Base-by-base conservation (phyloP, 2,888 invertebrate genomes). In the Neoascia interrupta region DNA sequence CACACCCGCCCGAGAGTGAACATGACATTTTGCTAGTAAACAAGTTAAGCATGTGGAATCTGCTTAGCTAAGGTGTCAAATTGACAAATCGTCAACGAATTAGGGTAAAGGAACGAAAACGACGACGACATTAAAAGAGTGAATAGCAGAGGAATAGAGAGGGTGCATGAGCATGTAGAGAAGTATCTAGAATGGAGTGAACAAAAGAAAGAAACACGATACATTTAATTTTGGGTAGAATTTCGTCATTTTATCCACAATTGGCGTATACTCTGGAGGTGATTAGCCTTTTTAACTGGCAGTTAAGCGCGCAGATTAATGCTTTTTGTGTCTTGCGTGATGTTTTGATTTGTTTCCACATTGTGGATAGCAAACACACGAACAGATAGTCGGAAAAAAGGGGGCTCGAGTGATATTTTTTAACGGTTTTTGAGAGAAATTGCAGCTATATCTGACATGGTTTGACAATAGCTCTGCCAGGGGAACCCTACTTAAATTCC, bases 1-100 rank as follows among this genome's bases (percentile, higher is more conserved):
- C n/a, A n/a, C n/a, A n/a, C n/a, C n/a, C n/a, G n/a, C n/a, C n/a
- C n/a, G n/a, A n/a, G n/a, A n/a, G n/a, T n/a, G n/a, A n/a, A n/a
- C n/a, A n/a, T n/a, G n/a, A n/a, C n/a, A n/a, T n/a, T n/a, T n/a
- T n/a, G 19, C 53, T 23, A 21, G 39, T 61, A 61, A 60, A 68
- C 68, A 56, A 61, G 68, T 43, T 13, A 47, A 58, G 54, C 68
- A 68, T 74, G 61, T n/a, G 74, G 68, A 74, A 74, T 68, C 47
- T 68, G 74, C 61, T 74, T 61, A 54, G 68, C 23, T 36, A 18
- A 16, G 68, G 74, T 74, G 68, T 74, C 68, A 54, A 43, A 64
- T 74, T 47, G 54, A 68, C 49, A 54, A 68, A 68, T 61, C n/a
- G 49, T 61, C 28, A 54, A 37, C 21, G 15, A 43, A 26, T 73